Evolutionary conservation across 2,113 vertebrate species (phyloP).

Genomic region (Athene noctua): DNA sequence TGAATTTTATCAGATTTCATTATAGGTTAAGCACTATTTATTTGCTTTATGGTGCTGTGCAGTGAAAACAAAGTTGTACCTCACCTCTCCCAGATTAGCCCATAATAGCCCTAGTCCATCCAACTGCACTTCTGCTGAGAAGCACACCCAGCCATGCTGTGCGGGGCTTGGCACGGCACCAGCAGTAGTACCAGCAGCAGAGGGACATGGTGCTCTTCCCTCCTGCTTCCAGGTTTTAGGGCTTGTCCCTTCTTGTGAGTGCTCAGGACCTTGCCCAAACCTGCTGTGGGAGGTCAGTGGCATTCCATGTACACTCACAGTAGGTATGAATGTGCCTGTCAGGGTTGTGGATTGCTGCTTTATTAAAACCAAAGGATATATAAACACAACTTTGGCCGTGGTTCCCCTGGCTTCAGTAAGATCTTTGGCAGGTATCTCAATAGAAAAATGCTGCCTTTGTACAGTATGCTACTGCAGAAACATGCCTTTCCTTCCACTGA

Average conservation of each 20-base stretch:
- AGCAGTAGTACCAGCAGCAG: neutral
- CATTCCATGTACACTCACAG: neutral
- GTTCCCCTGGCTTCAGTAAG: neutral
- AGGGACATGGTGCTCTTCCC: neutral
- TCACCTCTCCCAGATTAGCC: neutral
- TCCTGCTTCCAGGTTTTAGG: neutral
- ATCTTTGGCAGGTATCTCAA: neutral
- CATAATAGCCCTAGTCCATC: neutral
- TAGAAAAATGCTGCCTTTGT: neutral
- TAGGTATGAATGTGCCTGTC: neutral
- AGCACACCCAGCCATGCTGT: neutral
- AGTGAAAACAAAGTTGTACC: slow-evolving; percentile 13
- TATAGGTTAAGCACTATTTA: slow-evolving; percentile 1
- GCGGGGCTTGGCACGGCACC: neutral
- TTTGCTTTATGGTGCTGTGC: neutral
- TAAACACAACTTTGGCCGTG: neutral
- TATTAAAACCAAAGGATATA: neutral
- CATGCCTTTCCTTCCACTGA: neutral
- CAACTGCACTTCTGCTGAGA: neutral
- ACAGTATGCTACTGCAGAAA: neutral
- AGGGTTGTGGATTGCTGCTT: neutral
- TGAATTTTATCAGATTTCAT: neutral
- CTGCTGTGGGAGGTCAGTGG: neutral
- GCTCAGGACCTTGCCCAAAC: neutral
- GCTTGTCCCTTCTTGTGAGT: fast-evolving